These are phyloP conservation scores for Contarinia nasturtii DNA, from an alignment of 1,140 invertebrate species.

Conservation along the genomic window DNA sequence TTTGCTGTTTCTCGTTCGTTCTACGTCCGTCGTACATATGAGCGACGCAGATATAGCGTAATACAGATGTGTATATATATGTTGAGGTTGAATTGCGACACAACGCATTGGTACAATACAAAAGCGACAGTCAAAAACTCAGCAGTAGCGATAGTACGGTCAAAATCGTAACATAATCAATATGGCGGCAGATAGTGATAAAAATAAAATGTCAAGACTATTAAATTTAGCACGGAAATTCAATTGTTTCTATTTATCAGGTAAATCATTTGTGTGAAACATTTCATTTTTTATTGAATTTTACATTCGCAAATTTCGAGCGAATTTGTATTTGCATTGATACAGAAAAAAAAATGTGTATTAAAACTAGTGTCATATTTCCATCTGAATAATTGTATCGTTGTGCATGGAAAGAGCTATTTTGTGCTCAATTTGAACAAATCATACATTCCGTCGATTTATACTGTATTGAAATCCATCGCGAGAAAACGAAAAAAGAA, in stretches of 20 bases:
- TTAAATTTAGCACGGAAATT: constrained; percentile 62
- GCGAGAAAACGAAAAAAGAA: too few species aligned
- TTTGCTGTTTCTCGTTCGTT: too few species aligned
- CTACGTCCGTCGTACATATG: too few species aligned
- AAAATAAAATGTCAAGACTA: constrained; percentile 39
- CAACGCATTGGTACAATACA: background rate
- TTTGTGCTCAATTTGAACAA: background rate
- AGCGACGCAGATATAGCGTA: too few species aligned
- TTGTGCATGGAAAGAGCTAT: background rate
- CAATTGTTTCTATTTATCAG: constrained; percentile 70
- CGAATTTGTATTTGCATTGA: too few species aligned
- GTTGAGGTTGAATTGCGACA: background rate
- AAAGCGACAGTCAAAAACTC: background rate
- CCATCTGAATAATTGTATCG: background rate
- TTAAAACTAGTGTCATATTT: constrained; percentile 1
- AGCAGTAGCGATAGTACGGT: background rate
- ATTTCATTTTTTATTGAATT: constrained; percentile 6
- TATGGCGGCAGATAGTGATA: too few species aligned
- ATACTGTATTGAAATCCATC: too few species aligned
- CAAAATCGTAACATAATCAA: too few species aligned
- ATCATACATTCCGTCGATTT: background rate
- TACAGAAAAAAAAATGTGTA: too few species aligned
- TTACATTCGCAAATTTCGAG: too few species aligned
- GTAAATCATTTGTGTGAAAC: constrained; percentile 28
- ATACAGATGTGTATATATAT: background rate